Evolutionary conservation across 2,797 vertebrate genomes (phyloP), one percentile per base, ranked within the genome.

Genomic region (Octomys mimax): DNA sequence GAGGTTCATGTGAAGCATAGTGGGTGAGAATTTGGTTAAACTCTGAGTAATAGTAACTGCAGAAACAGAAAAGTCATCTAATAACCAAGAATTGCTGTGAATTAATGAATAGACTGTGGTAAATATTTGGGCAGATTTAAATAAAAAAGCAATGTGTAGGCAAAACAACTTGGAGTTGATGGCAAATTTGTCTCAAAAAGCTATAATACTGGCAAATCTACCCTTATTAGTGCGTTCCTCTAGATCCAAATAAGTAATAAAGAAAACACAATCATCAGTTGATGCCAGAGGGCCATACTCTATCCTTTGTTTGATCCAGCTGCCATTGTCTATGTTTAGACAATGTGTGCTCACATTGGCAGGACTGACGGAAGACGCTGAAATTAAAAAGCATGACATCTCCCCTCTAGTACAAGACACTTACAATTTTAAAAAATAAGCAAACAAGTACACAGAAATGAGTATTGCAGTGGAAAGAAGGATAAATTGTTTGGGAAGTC

Each of bases 361-460:
- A 91, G n/a, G 16, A 83, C 42, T 54, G 3, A 75, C 2, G 22
- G 10, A 68, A 92, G 75, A 87, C 10, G 80, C 8, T 36, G 57
- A 93, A 93, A 75, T 64, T 11, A 54, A 62, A 90, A 93, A 68
- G n/a, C 3, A 14, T 88, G 10, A 95, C n/a, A 4, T 6, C 61
- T 84, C 1, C 26, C 1, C 19, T 80, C 92, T 75, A 79, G 24
- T 70, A 59, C 73, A 64, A 89, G 80, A 80, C 2, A 39, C 31
- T 86, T 89, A 92, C 12, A 26, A 84, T 78, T 78, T 70, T 68
- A 80, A 87, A 3, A 91, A 66, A 89, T 42, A 85, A 59, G 57
- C 1, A 90, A 85, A 52, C 13, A 70, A 87, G 87, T n/a, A 68
- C 22, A 83, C 61, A 80, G 11, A 87, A 77, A 66, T 64, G 1